Evolutionary conservation across 2,797 vertebrate genomes (phyloP).

Genomic region (Sebastes wilsoni): DNA sequence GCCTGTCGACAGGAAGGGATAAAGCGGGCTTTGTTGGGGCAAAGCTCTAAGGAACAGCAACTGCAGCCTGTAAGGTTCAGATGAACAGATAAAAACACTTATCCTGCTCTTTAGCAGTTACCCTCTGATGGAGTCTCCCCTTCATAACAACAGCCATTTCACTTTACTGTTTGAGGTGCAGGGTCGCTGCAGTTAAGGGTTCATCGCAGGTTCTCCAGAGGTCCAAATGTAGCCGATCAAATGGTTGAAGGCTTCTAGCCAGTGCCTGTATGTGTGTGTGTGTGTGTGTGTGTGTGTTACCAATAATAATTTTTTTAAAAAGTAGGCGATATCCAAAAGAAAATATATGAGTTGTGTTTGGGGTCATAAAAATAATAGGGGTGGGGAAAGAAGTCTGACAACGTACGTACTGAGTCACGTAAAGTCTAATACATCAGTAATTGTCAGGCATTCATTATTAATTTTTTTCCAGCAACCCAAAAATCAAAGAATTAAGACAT

Average conservation of each 20-base stretch:
- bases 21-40: constrained; percentile 67
- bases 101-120: constrained; percentile 47
- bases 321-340: too few relatives aligned
- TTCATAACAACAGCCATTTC: constrained; percentile 18
- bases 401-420: too few relatives aligned
- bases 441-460: too few relatives aligned
- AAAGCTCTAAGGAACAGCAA: constrained; percentile 49
- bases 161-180: constrained; percentile 5
- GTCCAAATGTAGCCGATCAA: neutral
- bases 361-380: too few relatives aligned
- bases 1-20: constrained; percentile 44
- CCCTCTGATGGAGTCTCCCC: constrained; percentile 33
- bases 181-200: neutral
- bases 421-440: too few relatives aligned
- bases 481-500: too few relatives aligned
- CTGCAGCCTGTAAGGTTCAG: constrained; percentile 62
- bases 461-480: too few relatives aligned
- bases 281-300: neutral
- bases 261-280: neutral
- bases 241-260: neutral
- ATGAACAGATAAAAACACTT: constrained; percentile 75
- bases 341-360: too few relatives aligned
- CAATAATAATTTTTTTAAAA: rapidly evolving
- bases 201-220: constrained; percentile 30
- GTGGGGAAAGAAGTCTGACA: too few relatives aligned